These are phyloP conservation scores for Corella eumyota DNA, from an alignment of 23 tunicate species.

Conservation along the genomic window DNA sequence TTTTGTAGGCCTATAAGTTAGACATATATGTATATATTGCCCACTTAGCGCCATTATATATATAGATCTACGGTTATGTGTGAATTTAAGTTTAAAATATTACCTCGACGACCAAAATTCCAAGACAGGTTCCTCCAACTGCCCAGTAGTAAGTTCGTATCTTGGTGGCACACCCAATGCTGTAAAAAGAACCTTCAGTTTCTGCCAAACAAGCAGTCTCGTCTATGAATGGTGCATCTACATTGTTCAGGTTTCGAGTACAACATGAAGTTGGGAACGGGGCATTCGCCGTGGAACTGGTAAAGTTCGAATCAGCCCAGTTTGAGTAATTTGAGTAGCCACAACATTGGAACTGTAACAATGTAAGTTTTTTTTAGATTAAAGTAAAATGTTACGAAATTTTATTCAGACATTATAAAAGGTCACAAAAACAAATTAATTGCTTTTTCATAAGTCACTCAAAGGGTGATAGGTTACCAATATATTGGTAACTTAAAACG, in stretches of 20 bases:
- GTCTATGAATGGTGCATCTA: conserved; percentile 2
- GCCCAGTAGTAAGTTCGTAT: conserved; percentile 47
- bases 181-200: neutral
- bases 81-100: neutral
- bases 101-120: conserved; percentile 59
- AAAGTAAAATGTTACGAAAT: neutral
- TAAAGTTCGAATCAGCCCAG: conserved; percentile 4
- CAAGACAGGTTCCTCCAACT: conserved; percentile 58
- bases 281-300: neutral
- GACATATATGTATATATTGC: too few species aligned
- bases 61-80: too few species aligned
- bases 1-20: too few species aligned
- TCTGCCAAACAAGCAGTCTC: conserved; percentile 5
- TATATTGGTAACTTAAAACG: neutral
- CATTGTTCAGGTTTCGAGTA: neutral
- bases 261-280: conserved; percentile 26
- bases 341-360: conserved; percentile 55
- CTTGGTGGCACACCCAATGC: conserved; percentile 46
- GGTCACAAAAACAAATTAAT: too few species aligned
- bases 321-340: conserved; percentile 29
- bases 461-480: neutral
- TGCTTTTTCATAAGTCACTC: too few species aligned
- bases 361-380: neutral
- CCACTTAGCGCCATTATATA: too few species aligned
- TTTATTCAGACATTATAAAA: too few species aligned